These are phyloP conservation scores for Hymenochirus boettgeri DNA, from an alignment of 2,113 vertebrate species.

Conservation along the genomic window DNA sequence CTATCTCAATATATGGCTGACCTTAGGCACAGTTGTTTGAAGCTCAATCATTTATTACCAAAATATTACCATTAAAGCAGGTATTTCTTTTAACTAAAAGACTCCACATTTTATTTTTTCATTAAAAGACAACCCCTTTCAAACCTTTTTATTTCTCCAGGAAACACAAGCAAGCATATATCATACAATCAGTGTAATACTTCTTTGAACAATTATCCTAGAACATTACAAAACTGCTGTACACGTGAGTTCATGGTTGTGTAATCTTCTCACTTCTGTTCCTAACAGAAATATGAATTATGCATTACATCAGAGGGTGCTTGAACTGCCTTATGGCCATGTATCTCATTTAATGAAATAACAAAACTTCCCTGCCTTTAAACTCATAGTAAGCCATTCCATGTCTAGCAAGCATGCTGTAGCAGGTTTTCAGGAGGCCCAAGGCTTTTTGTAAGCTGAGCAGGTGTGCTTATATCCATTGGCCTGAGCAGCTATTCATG, in stretches of 20 bases:
- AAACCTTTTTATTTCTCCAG: too few relatives aligned
- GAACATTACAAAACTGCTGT: not conserved
- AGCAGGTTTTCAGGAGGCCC: conserved; percentile 17
- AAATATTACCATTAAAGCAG: too few relatives aligned
- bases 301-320: not conserved
- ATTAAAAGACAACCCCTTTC: too few relatives aligned
- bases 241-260: not conserved
- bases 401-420: conserved; percentile 18
- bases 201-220: too few relatives aligned
- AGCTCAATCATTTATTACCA: too few relatives aligned
- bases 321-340: conserved; percentile 8
- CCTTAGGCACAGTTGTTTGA: too few relatives aligned
- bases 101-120: too few relatives aligned
- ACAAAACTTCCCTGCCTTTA: conserved; percentile 7
- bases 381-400: not conserved
- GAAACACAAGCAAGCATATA: too few relatives aligned
- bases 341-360: not conserved
- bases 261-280: conserved; percentile 12
- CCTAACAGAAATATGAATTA: not conserved
- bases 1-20: too few relatives aligned
- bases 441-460: conserved; percentile 24
- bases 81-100: too few relatives aligned
- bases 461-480: conserved; percentile 31
- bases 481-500: conserved; percentile 30
- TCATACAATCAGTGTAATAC: too few relatives aligned